Conservation (phyloP, 2,888 invertebrate genomes). For the Micropterix aruncella region DNA sequence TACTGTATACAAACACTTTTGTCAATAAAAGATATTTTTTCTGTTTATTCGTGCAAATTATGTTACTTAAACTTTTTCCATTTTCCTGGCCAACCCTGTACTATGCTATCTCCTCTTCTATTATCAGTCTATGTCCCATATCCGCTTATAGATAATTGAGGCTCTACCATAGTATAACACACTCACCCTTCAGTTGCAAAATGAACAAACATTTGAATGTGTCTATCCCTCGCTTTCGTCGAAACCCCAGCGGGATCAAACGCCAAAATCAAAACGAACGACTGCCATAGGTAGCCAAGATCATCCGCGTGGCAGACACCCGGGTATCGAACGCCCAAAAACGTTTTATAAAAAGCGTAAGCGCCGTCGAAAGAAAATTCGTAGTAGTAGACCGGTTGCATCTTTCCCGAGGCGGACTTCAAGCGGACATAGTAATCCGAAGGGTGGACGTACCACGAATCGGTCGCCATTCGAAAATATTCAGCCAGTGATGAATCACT, state of each 20-base stretch:
- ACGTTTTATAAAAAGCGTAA: conserved; percentile 1
- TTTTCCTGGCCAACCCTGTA: too few species aligned
- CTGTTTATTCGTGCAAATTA: too few species aligned
- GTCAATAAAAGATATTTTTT: too few species aligned
- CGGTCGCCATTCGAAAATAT: neutral
- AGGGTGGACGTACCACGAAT: conserved; percentile 2
- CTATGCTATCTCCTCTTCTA: too few species aligned
- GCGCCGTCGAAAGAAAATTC: conserved; percentile 2
- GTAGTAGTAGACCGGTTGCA: neutral
- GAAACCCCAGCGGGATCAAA: neutral
- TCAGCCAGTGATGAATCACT: neutral
- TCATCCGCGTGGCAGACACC: conserved; percentile 4
- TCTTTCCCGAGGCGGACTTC: neutral
- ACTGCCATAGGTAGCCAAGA: conserved; percentile 2
- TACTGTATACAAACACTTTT: too few species aligned
- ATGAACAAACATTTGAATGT: neutral
- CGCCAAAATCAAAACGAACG: neutral
- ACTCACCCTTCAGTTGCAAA: neutral
- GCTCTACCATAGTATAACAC: neutral
- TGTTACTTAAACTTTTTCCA: too few species aligned
- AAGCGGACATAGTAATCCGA: neutral
- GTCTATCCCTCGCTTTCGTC: neutral
- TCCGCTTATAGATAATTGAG: too few species aligned
- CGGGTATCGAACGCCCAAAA: neutral
- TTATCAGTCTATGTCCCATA: too few species aligned